Evolutionary conservation across 2,888 invertebrate species (phyloP), one percentile per base, ranked within the genome.

Genomic region (Tenthredo amoena): DNA sequence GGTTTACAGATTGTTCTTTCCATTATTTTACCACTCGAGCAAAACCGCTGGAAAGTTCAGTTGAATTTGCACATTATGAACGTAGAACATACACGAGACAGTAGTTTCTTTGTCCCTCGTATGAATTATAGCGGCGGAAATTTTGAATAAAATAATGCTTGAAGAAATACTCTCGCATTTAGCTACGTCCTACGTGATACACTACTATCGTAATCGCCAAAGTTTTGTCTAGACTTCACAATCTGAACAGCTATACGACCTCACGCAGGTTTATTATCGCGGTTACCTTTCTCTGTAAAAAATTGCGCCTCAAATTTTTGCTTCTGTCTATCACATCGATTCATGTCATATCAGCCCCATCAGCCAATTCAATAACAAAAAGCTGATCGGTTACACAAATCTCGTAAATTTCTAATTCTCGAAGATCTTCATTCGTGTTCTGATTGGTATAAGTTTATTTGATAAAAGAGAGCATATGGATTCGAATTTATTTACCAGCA

Each of bases 111-210:
- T 55, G 9, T 43, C 6, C 31, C 6, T 15, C 31, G 12, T 55
- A 18, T 34, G 50, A 50, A 31, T 31, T 50, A 50, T n/a, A 55
- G 18, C 31, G 77, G 34, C 10, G 6, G 6, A 74, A 74, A 74
- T 74, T 43, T 74, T 74, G 72, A 74, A 74, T 74, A 74, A 74
- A 74, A 74, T 74, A 74, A 74, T 74, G 43, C 72, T 43, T 74
- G n/a, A 7, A n/a, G 72, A 40, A 74, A 74, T 74, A 74, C n/a
- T 43, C 43, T 74, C n/a, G 72, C 72, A 74, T 74, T 74, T 26
- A 43, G n/a, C 21, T 21, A 37, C 43, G 72, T 40, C 12, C 72
- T 43, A 43, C 40, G 37, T 74, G 72, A 74, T 74, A 74, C 72
- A 74, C 21, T 74, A 74, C 72, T 40, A 21, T 74, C 40, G 74